A percentile compares a stretch with the other conserved stretches of the same genome.
phyloP scores from a whole-genome alignment of 1,140 invertebrate species.

The Drosophila orena region DNA sequence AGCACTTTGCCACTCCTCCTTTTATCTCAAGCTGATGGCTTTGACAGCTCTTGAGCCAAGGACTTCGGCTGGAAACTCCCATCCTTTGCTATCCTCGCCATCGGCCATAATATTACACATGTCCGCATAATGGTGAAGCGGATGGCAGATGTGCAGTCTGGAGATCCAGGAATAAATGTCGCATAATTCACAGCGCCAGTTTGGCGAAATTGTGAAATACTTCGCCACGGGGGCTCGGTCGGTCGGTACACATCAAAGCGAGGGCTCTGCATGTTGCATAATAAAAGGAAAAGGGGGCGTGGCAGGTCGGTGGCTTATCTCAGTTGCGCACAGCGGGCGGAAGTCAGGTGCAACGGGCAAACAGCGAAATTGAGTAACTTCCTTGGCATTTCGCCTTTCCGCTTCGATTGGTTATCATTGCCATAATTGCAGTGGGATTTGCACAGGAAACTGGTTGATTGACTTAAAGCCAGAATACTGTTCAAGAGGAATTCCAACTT shows the following conservation, averaged over 20 bases:
- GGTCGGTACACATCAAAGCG: conserved; percentile 55
- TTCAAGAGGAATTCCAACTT: too few species aligned
- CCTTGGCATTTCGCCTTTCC: conserved; percentile 13
- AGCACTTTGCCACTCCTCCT: conserved; percentile 6
- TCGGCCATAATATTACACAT: conserved; percentile 27
- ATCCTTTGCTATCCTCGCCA: too few species aligned
- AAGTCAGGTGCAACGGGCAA: conserved; percentile 30
- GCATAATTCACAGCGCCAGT: conserved; percentile 52
- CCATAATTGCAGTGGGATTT: conserved; percentile 26
- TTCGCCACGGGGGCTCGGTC: conserved; percentile 41
- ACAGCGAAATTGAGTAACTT: conserved; percentile 45
- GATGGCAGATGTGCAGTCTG: conserved; percentile 46
- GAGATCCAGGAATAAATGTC: conserved; percentile 51
- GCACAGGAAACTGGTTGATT: neutral
- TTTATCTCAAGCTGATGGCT: neutral
- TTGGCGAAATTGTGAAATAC: conserved; percentile 26
- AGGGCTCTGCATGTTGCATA: conserved; percentile 48
- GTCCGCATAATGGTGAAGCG: conserved; percentile 40
- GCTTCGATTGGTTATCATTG: conserved; percentile 12
- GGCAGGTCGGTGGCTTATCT: conserved; percentile 7
- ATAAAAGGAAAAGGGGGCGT: conserved; percentile 19
- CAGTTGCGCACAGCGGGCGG: conserved; percentile 33
- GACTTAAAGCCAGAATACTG: neutral
- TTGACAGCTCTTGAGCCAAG: conserved; percentile 18
- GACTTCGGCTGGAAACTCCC: neutral